Base-by-base conservation (phyloP, 2,888 invertebrate genomes). In the Belgica antarctica region DNA sequence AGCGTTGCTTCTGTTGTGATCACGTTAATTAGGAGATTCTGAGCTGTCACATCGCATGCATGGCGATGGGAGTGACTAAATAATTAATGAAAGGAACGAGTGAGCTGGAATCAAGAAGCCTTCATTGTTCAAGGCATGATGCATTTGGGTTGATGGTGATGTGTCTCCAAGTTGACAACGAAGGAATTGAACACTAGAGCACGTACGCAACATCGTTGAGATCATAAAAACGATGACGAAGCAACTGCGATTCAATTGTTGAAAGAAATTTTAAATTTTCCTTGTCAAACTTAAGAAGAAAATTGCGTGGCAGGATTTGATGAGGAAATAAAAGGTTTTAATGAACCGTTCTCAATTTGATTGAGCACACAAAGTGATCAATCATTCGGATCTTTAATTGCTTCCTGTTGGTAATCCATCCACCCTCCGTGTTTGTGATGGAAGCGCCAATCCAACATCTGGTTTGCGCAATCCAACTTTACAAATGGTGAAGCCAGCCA, bases 31-130 rank as follows among this genome's bases (percentile, higher is more conserved):
- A 68, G 52, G 57, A 25, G n/a, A 15, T 17, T 15, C 24, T n/a
- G 34, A 68, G 57, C 31, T 68, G 68, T 68, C 68, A 68, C 68
- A 68, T 68, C 66, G 28, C n/a, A n/a, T n/a, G 31, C 62, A 62
- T 62, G 41, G 24, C 8, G 63, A 63, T 41, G 34, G 24, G 66
- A 25, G 15, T n/a, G 41, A 25, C 22, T 57, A 57, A 68, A 68
- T 52, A 65, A 46, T 41, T 25, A 66, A 46, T 68, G 31, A 68
- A 57, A 57, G 57, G 31, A 46, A 27, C 68, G 57, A 68, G 47
- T 68, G 68, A 68, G 57, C 46, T 68, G 68, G 57, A 68, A 68
- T 68, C 28, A 46, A 57, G 57, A 47, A 57, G 57, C 68, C 10
- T 68, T 46, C 34, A 31, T 47, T 68, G 57, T 68, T 52, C 25